Evolutionary conservation across 2,888 invertebrate species (phyloP).

Genomic region (Pyrrhosoma nymphula): DNA sequence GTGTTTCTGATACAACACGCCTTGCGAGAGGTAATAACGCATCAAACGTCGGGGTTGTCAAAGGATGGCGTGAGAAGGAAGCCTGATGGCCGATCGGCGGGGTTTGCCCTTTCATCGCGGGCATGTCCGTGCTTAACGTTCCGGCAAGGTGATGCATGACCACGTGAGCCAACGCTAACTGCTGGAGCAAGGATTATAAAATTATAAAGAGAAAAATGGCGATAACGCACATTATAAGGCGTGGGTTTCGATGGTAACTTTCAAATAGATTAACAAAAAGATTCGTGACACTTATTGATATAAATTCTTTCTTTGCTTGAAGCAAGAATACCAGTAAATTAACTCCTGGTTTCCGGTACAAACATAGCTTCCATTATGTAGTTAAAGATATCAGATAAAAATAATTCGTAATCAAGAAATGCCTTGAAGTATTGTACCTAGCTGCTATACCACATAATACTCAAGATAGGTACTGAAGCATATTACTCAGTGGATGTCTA

Average conservation of each 20-base stretch:
- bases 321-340: background rate
- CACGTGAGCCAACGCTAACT: background rate
- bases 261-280: background rate
- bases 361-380: too few relatives aligned
- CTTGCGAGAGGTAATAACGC: conserved; percentile 49
- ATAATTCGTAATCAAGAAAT: too few relatives aligned
- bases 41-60: conserved; percentile 33
- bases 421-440: too few relatives aligned
- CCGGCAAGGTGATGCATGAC: background rate
- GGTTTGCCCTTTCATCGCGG: background rate
- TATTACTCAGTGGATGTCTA: too few relatives aligned
- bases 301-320: background rate
- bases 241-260: background rate
- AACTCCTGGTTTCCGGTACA: too few relatives aligned
- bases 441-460: too few relatives aligned
- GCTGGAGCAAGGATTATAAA: background rate
- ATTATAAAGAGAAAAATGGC: background rate
- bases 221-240: background rate
- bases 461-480: too few relatives aligned
- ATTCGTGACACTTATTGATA: background rate
- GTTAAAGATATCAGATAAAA: too few relatives aligned
- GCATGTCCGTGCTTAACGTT: background rate
- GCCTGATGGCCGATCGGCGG: background rate
- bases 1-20: conserved; percentile 33
- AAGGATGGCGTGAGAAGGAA: conserved; percentile 15